These are phyloP conservation scores for Gallinago jamesoni DNA, from an alignment of 2,113 vertebrate genomes.

Conservation along the genomic window DNA sequence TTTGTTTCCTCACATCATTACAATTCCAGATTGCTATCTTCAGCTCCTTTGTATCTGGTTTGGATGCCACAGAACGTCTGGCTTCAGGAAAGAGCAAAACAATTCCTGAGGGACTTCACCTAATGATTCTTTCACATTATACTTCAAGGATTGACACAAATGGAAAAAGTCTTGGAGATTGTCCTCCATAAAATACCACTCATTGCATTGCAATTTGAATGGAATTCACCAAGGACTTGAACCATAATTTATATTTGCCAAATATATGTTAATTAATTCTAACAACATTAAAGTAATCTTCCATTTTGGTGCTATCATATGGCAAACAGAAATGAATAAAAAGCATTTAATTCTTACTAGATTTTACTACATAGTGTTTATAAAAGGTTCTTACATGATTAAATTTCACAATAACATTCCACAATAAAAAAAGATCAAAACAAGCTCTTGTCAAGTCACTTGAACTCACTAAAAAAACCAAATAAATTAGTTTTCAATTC, in stretches of 20 bases:
- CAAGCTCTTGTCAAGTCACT: not conserved
- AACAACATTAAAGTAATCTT: conserved; percentile 34
- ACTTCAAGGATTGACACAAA: conserved; percentile 11
- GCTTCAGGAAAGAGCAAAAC: conserved; percentile 29
- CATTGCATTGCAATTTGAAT: not conserved
- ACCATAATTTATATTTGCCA: conserved; percentile 15
- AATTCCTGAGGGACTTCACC: not conserved
- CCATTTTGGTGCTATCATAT: conserved; percentile 11
- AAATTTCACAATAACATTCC: not conserved
- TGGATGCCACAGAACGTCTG: not conserved
- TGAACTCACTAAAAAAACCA: not conserved
- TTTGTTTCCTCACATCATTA: conserved; percentile 13
- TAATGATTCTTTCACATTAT: not conserved
- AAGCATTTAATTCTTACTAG: not conserved
- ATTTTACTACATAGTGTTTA: conserved; percentile 1
- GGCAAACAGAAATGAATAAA: conserved; percentile 7
- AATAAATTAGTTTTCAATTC: not conserved
- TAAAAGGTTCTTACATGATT: not conserved
- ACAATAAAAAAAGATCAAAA: not conserved
- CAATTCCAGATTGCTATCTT: not conserved
- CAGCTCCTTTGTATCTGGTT: not conserved
- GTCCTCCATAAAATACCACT: not conserved
- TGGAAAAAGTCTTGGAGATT: not conserved
- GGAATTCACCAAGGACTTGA: conserved; percentile 21
- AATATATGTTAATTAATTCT: conserved; percentile 69